Conservation (phyloP, 2,888 invertebrate species). For the Dioctria rufipes region DNA sequence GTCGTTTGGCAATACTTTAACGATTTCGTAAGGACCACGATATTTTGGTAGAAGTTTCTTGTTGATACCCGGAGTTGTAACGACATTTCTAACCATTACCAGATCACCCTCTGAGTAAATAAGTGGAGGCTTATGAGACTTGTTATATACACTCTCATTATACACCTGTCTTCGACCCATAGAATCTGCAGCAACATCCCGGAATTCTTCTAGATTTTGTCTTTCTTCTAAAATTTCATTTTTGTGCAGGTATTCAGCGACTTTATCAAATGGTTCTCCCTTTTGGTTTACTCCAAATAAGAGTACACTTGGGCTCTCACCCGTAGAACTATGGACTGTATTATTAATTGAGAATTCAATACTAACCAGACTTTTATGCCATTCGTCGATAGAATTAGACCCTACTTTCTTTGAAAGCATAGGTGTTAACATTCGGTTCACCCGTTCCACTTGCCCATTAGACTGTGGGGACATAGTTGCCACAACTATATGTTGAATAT, state of each 20-base stretch:
- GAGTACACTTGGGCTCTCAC: background rate
- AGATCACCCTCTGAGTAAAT: too few species aligned
- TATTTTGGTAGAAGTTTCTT: too few species aligned
- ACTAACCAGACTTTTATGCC: background rate
- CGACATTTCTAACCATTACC: too few species aligned
- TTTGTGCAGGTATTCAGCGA: background rate
- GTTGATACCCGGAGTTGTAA: too few species aligned
- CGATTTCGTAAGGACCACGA: too few species aligned
- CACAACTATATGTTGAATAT: background rate
- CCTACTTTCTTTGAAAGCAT: background rate
- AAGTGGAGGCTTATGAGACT: too few species aligned
- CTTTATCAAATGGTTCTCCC: background rate
- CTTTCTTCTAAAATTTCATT: too few species aligned
- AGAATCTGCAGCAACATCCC: too few species aligned
- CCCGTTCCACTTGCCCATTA: constrained; percentile 26
- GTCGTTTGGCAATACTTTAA: too few species aligned
- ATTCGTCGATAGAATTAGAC: background rate
- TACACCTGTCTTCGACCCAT: too few species aligned
- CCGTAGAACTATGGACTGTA: background rate
- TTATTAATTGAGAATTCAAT: background rate
- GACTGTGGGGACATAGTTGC: constrained; percentile 21
- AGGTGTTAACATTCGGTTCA: background rate
- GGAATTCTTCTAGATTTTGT: too few species aligned
- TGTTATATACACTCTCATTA: too few species aligned
- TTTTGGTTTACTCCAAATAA: constrained; percentile 9